Base-by-base conservation (phyloP, 2,797 vertebrate species). In the Chaunax sp. region DNA sequence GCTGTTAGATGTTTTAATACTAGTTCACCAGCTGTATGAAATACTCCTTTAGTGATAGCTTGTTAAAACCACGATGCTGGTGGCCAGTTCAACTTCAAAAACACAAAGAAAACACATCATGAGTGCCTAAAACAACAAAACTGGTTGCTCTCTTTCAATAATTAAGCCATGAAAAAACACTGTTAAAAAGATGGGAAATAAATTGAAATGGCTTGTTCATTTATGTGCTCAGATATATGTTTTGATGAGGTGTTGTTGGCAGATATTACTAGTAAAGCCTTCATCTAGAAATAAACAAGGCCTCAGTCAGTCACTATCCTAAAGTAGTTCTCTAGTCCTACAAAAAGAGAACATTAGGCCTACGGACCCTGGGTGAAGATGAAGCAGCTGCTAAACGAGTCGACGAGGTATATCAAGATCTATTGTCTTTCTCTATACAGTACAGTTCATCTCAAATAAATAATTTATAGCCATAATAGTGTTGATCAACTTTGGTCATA, bases 401-500 rank as follows among this genome's bases (percentile, higher is more conserved):
- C 87, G 89, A 91, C 90, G 92, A 93, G 92, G 92, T 91, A 92
- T 93, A 91, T 93, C 91, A 54, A 92, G 90, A 93, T 92, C 90
- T 90, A 92, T 92, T 90, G 89, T 90, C 91, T 92, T 85, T 91
- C 91, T 92, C 91, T 92, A 90, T 92, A 93, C 92, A 93, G 91
- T 92, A 92, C 91, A 92, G 87, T 91, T 92, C 81, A 88, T 90
- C 87, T 92, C 91, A 91, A 93, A 93, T 93, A 93, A 92, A 92
- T 92, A 92, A 91, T 91, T 92, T 92, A 90, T 91, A 92, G 91
- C 90, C 91, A 91, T 93, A 93, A 91, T 92, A 93, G 91, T 93
- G 92, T 92, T 90, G 89, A 91, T 93, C 90, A 93, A 92, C 92
- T 93, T 93, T 92, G 92, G 92, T 93, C 91, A 92, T 90, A 92